These are phyloP conservation scores for Zeuzera pyrina DNA, from an alignment of 2,888 invertebrate genomes.

Conservation along the genomic window DNA sequence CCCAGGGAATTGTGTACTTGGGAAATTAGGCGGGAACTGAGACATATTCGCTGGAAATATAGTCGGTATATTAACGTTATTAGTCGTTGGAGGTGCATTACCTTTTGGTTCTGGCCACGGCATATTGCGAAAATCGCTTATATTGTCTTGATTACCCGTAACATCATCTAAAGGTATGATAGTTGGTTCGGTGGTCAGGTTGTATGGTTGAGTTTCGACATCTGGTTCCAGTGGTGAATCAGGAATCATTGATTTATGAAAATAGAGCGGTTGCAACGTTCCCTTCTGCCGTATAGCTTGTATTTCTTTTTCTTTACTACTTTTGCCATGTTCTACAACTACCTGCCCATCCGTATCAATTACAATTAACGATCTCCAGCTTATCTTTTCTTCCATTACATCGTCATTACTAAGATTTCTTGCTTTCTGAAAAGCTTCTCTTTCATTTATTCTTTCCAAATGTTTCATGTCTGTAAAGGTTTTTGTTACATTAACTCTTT, in stretches of 20 bases:
- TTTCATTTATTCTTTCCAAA: conserved; percentile 89
- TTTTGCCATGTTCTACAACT: conserved; percentile 79
- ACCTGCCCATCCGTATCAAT: conserved; percentile 79
- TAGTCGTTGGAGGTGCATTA: conserved; percentile 55
- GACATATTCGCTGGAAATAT: conserved; percentile 61
- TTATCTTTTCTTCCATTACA: conserved; percentile 85
- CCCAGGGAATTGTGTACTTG: conserved; percentile 57
- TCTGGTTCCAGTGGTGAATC: conserved; percentile 92
- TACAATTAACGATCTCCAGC: conserved; percentile 81
- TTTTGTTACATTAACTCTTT: conserved; percentile 94
- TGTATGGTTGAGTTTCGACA: conserved; percentile 81
- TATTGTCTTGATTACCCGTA: conserved; percentile 85
- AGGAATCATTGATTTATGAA: conserved; percentile 86
- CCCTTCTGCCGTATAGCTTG: conserved; percentile 91
- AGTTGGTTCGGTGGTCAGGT: conserved; percentile 85
- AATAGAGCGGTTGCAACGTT: conserved; percentile 86
- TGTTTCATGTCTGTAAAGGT: conserved; percentile 93
- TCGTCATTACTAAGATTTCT: conserved; percentile 84
- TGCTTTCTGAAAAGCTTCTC: conserved; percentile 84
- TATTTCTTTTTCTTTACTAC: conserved; percentile 89
- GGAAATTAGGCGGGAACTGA: conserved; percentile 59
- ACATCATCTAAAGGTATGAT: conserved; percentile 92
- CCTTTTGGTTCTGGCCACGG: conserved; percentile 91
- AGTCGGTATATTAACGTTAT: conserved; percentile 43
- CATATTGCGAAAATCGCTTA: conserved; percentile 82